A percentile compares a stretch with the other conserved stretches of the same genome.
phyloP scores from a whole-genome alignment of 2,113 vertebrate genomes.

The Sarotherodon lohbergeri region DNA sequence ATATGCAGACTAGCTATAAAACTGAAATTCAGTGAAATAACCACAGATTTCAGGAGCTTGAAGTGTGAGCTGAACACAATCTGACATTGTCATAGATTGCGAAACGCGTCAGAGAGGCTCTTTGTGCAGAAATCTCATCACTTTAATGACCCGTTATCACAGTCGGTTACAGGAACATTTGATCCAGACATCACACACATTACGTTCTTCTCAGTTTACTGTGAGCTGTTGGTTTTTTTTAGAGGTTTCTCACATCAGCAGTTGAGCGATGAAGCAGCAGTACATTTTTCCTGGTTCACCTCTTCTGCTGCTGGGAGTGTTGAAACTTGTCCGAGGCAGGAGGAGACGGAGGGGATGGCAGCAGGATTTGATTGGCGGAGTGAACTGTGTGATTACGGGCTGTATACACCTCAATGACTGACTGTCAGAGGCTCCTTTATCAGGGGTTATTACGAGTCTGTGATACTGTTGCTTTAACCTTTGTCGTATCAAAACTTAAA shows the following conservation, averaged over 20 bases:
- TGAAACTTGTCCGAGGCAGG: constrained; percentile 24
- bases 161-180: not conserved
- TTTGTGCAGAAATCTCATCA: not conserved
- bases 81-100: not conserved
- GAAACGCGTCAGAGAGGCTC: not conserved
- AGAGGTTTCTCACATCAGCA: not conserved
- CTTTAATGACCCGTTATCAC: not conserved
- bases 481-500: not conserved
- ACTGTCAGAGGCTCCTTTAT: not conserved
- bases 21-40: not conserved
- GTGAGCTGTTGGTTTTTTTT: not conserved
- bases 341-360: not conserved
- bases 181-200: not conserved
- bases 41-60: not conserved
- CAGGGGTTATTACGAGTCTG: not conserved
- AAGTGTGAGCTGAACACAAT: not conserved
- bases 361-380: not conserved
- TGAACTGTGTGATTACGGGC: constrained; percentile 1
- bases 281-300: not conserved
- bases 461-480: not conserved
- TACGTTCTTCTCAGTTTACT: not conserved
- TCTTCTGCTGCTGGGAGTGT: not conserved
- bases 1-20: not conserved
- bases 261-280: not conserved
- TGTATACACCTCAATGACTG: not conserved